Evolutionary conservation across 2,888 invertebrate genomes (phyloP), one percentile per base, ranked within the genome.

Genomic region (Cryptus armator): DNA sequence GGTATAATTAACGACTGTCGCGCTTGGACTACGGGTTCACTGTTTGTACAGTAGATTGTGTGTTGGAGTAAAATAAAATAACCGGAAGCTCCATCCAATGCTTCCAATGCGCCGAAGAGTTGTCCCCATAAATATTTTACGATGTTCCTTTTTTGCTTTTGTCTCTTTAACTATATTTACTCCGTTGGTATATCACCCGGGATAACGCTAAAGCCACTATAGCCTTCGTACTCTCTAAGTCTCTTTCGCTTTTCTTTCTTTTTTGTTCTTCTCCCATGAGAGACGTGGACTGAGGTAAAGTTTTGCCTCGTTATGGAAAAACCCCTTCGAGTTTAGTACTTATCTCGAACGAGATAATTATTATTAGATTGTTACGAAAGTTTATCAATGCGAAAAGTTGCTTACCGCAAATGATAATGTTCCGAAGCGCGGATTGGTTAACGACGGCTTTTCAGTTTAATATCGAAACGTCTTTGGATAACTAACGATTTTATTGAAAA

Each of bases 1-100:
- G 16, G 77, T 77, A 67, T 83, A 83, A 78, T 78, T 76, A 71
- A 66, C 71, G 71, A 66, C 37, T 24, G 12, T 12, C 19, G 53
- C 64, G 48, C 48, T 10, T 48, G 32, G 32, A 32, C 74, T n/a
- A 59, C 1, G 9, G 44, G 10, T 53, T 5, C 16, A 19, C 9
- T 53, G 53, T 56, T 10, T 12, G 19, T 10, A 56, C 19, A 56
- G 56, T 48, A 48, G 14, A 48, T 14, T 12, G 14, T 48, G 14
- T 10, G 46, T 14, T 48, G 14, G 12, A 12, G 46, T 48, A 12
- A 48, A 48, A 48, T 16, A 51, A 51, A 51, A 6, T 16, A n/a
- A 51, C 16, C 16, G n/a, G 51, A 51, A 16, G 51, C 16, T 16
- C 51, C 37, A 37, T 37, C 9, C 37, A 37, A 0, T 7, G 5